These are phyloP conservation scores for Gymnobelideus leadbeateri DNA, from an alignment of 2,113 vertebrate genomes.

Conservation along the genomic window DNA sequence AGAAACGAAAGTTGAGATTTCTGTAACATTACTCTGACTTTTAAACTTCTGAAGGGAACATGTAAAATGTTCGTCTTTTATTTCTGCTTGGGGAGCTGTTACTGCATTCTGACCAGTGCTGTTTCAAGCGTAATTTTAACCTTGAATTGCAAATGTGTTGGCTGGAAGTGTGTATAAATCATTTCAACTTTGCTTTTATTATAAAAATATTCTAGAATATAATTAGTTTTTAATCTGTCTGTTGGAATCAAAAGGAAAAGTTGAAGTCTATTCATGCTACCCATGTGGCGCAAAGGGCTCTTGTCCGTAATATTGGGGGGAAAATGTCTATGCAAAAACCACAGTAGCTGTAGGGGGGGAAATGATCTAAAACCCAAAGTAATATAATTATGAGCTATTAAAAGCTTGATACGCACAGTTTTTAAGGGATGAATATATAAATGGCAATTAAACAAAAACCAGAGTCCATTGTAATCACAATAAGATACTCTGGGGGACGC, in stretches of 20 bases:
- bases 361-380: slow-evolving; percentile 68
- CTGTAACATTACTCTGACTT: slow-evolving; percentile 82
- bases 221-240: slow-evolving; percentile 85
- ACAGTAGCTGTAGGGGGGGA: slow-evolving; percentile 49
- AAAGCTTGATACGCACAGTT: slow-evolving; percentile 53
- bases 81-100: slow-evolving; percentile 82
- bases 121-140: slow-evolving; percentile 84
- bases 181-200: slow-evolving; percentile 84
- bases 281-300: slow-evolving; percentile 51
- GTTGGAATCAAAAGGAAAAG: slow-evolving; percentile 74
- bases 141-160: slow-evolving; percentile 81
- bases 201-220: slow-evolving; percentile 83
- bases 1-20: slow-evolving; percentile 76
- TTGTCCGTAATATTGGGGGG: slow-evolving; percentile 62
- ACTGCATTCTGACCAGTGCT: slow-evolving; percentile 84
- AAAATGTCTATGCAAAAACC: slow-evolving; percentile 61
- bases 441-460: slow-evolving; percentile 76
- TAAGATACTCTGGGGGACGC: slow-evolving; percentile 58
- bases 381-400: slow-evolving; percentile 70
- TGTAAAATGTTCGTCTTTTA: slow-evolving; percentile 84
- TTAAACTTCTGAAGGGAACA: slow-evolving; percentile 82
- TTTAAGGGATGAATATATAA: slow-evolving; percentile 64
- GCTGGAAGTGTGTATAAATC: slow-evolving; percentile 81
- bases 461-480: slow-evolving; percentile 67
- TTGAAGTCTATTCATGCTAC: slow-evolving; percentile 69